Evolutionary conservation across 1,140 invertebrate genomes (phyloP), one percentile per base, ranked within the genome.

Genomic region (Bursaphelenchus mucronatus): DNA sequence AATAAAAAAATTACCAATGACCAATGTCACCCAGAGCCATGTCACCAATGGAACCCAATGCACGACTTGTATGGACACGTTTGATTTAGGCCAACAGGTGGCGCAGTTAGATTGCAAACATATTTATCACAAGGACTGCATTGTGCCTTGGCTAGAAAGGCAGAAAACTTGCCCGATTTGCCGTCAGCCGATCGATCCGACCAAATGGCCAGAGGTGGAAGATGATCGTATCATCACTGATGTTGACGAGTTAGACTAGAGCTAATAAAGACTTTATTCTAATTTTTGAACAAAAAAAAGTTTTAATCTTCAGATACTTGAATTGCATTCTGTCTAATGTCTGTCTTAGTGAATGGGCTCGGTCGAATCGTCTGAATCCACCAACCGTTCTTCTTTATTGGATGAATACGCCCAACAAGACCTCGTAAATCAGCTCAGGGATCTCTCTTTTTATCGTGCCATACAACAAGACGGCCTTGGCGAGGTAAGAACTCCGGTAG

Each of bases 51-150:
- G 89, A 78, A 83, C 91, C 10, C 90, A 96, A 76, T 98, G 94
- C 83, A 92, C 92, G 3, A 90, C 97, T 7, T 98, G 94, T 83
- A 95, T 94, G 92, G 94, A 97, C 75, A 89, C 92, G 81, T 94
- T 93, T 81, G 83, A 85, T 72, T 75, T 90, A 73, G 87, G 88
- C 49, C 92, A 96, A 84, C 86, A 87, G 55, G 92, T 94, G 8
- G 88, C 89, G 69, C 87, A 89, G 76, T 84, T 97, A 77, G 87
- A 90, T 43, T 97, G 94, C 85, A 86, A 89, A 75, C 94, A 97
- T 50, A 44, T 59, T 19, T 59, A 44, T 39, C 57, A 59, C 57
- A 44, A 59, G 45, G 40, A 30, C 13, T 59, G 57, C 41, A 58
- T 59, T 43, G 13, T 39, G 5, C 57, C 57, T n/a, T 59, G 57